Evolutionary conservation across 2,113 vertebrate species (phyloP).

Genomic region (Sporophila hypoxantha): DNA sequence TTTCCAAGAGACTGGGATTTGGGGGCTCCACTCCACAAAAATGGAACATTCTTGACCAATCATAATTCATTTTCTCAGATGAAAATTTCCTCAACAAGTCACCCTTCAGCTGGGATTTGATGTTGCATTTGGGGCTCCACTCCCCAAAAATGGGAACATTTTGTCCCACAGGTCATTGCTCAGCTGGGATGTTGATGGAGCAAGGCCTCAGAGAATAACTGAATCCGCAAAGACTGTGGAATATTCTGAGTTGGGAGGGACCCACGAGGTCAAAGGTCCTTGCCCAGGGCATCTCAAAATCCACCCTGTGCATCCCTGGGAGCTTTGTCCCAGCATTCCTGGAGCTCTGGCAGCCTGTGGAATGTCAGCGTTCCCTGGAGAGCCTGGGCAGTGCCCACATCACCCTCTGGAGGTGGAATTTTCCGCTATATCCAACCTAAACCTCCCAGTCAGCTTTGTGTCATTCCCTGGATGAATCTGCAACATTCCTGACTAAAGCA

Average conservation of each 20-base stretch:
- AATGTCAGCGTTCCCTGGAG: neutral
- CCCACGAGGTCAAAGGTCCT: accelerated
- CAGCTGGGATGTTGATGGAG: no score
- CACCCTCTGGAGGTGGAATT: neutral
- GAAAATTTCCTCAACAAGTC: no score
- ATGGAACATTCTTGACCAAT: no score
- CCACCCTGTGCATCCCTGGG: neutral
- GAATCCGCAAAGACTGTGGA: no score
- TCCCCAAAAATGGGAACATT: no score
- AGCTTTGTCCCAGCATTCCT: neutral
- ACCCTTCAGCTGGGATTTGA: no score
- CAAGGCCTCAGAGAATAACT: no score
- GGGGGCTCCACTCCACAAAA: no score
- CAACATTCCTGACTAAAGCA: constrained; percentile 21
- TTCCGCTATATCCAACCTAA: neutral
- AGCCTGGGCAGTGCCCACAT: neutral
- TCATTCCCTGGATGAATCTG: neutral
- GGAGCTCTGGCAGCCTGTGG: neutral
- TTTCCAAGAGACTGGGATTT: no score
- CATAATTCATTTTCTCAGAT: no score
- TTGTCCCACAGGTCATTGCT: no score
- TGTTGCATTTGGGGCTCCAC: no score
- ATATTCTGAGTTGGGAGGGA: neutral
- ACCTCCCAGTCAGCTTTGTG: neutral
- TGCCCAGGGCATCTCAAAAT: neutral